Percentiles rank a stretch among this genome's conserved stretches.
Conservation (phyloP, 2,888 invertebrate species). For the Druceiella hillmani region DNA sequence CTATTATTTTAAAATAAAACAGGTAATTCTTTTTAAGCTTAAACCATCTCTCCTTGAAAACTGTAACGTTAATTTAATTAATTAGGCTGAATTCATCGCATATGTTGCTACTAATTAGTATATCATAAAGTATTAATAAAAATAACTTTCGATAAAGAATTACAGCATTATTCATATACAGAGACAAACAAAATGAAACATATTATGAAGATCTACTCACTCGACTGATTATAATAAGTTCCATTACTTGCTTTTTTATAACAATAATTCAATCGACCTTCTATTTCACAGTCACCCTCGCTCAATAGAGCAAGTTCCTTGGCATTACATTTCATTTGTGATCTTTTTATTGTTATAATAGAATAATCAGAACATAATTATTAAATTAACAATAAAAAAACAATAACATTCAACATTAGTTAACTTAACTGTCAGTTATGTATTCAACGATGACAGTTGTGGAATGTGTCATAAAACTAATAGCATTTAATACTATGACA, state of each 20-base stretch:
- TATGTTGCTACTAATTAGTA: constrained; percentile 4
- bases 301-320: constrained; percentile 61
- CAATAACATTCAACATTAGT: no score
- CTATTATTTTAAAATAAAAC: constrained; percentile 71
- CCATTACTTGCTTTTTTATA: constrained; percentile 57
- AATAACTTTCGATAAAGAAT: background rate
- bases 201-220: constrained; percentile 27
- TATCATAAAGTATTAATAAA: background rate
- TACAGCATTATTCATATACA: constrained; percentile 12
- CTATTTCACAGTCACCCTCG: constrained; percentile 56
- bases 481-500: no score
- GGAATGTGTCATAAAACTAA: no score
- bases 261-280: constrained; percentile 69
- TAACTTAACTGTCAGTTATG: no score
- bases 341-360: no score
- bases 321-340: constrained; percentile 66
- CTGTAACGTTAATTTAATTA: constrained; percentile 38
- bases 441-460: no score
- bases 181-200: background rate
- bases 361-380: no score
- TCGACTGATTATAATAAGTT: constrained; percentile 48
- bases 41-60: constrained; percentile 74
- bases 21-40: constrained; percentile 68
- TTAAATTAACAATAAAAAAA: no score
- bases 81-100: constrained; percentile 9